Base-by-base conservation (phyloP, 2,797 vertebrate species). In the Salarias fasciatus region DNA sequence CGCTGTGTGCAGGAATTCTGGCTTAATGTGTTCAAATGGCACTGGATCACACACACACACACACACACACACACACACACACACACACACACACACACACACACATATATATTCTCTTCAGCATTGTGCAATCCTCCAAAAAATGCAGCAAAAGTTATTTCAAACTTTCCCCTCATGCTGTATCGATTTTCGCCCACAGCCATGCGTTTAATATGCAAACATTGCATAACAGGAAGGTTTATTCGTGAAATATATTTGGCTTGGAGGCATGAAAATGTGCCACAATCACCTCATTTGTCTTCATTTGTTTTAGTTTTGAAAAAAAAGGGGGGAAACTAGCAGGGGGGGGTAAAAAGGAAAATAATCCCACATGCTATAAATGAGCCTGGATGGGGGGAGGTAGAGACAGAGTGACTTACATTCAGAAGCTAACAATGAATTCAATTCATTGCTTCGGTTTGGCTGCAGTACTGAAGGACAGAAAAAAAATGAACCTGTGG, bases 371-470 rank as follows among this genome's bases (percentile, higher is more conserved):
- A 83, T 87, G 73, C 61, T 58, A 41, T 69, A 75, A 86, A 71
- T 83, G 67, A 80, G 46, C 59, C 69, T 61, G 59, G 38, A 28
- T 45, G 43, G 11, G 43, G 11, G 50, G 33, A 42, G 33, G 11
- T 14, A 31, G 43, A 75, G 48, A 73, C 59, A 75, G 36, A 70
- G 38, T 46, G 61, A 80, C 57, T 74, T 68, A 73, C 69, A 76
- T 45, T 69, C 15, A 78, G 72, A 52, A 36, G 24, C 52, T 44
- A 84, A 89, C 88, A 89, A 89, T 83, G 82, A 79, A 72, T 84
- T 80, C 67, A 77, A 86, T 90, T 91, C 85, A 87, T 86, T 68
- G 65, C 64, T 15, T 72, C 4, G 36, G 68, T 79, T 80, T 85
- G 85, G 85, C 81, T 69, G 53, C 30, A 30, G 54, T 12, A 38